Evolutionary conservation across 1,140 invertebrate genomes (phyloP), one percentile per base, ranked within the genome.

Genomic region (Protaetia brevitarsis): DNA sequence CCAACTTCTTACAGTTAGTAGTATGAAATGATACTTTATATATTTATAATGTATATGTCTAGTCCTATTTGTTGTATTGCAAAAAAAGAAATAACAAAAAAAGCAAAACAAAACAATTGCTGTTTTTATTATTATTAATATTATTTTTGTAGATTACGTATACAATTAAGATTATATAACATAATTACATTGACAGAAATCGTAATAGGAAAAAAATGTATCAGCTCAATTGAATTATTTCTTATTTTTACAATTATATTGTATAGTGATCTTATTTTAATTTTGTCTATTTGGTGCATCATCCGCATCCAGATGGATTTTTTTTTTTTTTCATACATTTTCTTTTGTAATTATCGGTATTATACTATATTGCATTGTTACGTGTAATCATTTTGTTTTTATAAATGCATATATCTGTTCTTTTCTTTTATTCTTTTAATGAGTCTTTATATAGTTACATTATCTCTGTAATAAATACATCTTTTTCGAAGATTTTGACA

Each of bases 21-120:
- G n/a, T n/a, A n/a, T n/a, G n/a, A n/a, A n/a, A 45, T 45, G 23
- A 45, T 45, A 45, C 41, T 45, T 45, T 45, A 23, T 45, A 6
- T 45, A 45, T 45, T 45, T 45, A 45, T 45, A 45, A 45, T 45
- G 41, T 45, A 45, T 45, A 45, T 45, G 41, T 45, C 41, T 45
- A 45, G 41, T 45, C 41, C 41, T 45, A 45, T 45, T 45, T 45
- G 41, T 45, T 45, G 41, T 45, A 45, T 37, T 45, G 41, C 41
- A 45, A 45, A n/a, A n/a, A n/a, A 45, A 45, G 41, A 21, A 19
- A 45, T 21, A 45, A 0, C 3, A 45, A 45, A 45, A 45, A 45
- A 45, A 13, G 7, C 4, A 13, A 19, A 13, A n/a, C n/a, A n/a
- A n/a, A n/a, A n/a, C n/a, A 13, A 4, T 19, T 45, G 3, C 41